Conservation (phyloP, 2,888 invertebrate genomes). For the Thalpophila matura region DNA sequence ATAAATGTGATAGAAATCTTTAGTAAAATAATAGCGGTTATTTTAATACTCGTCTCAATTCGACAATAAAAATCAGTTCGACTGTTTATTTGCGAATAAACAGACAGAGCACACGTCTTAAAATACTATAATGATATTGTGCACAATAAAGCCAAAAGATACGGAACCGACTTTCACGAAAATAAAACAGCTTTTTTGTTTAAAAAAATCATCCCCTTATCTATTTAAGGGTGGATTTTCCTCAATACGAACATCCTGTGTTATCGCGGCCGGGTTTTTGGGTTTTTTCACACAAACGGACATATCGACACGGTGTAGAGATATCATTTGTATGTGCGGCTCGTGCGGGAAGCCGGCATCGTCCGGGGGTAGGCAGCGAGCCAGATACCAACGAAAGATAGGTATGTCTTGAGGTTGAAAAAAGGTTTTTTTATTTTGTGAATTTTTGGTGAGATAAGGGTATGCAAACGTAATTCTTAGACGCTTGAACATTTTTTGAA, state of each 20-base stretch:
- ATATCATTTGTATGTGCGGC: constrained; percentile 53
- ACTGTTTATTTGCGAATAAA: too few species aligned
- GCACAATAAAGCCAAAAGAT: background rate
- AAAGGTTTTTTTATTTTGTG: constrained; percentile 27
- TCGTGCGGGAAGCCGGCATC: constrained; percentile 4
- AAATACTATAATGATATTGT: too few species aligned
- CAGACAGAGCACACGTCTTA: too few species aligned
- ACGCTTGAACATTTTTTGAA: background rate
- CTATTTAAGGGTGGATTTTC: constrained; percentile 51
- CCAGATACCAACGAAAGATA: constrained; percentile 33
- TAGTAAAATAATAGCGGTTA: too few species aligned
- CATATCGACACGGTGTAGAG: constrained; percentile 48
- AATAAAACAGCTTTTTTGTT: constrained; percentile 30
- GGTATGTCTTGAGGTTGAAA: constrained; percentile 26
- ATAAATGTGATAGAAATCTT: too few species aligned
- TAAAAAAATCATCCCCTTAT: constrained; percentile 51
- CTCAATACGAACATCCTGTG: constrained; percentile 49
- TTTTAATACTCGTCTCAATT: too few species aligned
- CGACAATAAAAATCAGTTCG: too few species aligned
- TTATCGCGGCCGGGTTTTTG: constrained; percentile 39
- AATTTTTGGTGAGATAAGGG: constrained; percentile 37
- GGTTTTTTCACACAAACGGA: constrained; percentile 50
- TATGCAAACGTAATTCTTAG: constrained; percentile 5
- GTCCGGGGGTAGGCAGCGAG: constrained; percentile 15
- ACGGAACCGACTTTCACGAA: constrained; percentile 21